Evolutionary conservation across 1,140 invertebrate genomes (phyloP).

Genomic region (Halotydeus destructor): DNA sequence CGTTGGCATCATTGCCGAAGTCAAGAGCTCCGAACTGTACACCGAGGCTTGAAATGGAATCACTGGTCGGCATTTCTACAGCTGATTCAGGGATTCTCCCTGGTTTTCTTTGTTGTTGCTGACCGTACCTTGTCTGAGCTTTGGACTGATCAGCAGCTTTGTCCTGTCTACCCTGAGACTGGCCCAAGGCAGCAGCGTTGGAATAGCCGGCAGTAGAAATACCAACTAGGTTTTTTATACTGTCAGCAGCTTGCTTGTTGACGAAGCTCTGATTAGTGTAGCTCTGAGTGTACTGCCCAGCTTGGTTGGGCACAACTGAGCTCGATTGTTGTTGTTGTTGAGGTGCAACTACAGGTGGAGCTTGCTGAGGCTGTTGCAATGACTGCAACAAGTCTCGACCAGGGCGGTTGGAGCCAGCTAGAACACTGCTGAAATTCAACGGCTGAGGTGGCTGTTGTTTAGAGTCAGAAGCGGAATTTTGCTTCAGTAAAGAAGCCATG

Average conservation of each 20-base stretch:
- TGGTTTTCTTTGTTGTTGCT: not conserved
- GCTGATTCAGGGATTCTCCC: slow-evolving; percentile 64
- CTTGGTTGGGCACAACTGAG: slow-evolving; percentile 1
- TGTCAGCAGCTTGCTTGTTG: slow-evolving; percentile 38
- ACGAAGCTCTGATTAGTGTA: slow-evolving; percentile 28
- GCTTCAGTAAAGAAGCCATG: not conserved
- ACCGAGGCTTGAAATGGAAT: slow-evolving; percentile 56
- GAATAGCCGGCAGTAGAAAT: slow-evolving; percentile 17
- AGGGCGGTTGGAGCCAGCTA: too few relatives aligned
- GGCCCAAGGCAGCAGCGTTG: not conserved
- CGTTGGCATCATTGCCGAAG: slow-evolving; percentile 48
- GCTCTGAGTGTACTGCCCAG: slow-evolving; percentile 14
- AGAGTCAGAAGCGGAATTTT: slow-evolving; percentile 1
- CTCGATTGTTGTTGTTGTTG: slow-evolving; percentile 12
- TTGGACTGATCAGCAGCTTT: not conserved
- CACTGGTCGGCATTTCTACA: slow-evolving; percentile 82
- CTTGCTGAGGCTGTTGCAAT: not conserved
- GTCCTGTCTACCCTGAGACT: not conserved
- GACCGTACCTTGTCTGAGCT: not conserved
- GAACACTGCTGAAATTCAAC: too few relatives aligned
- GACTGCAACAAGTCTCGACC: slow-evolving; percentile 1
- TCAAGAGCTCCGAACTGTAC: slow-evolving; percentile 83
- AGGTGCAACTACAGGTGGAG: slow-evolving; percentile 7
- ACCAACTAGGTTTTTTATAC: slow-evolving; percentile 35
- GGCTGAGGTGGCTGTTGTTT: slow-evolving; percentile 2